Evolutionary conservation across 2,888 invertebrate species (phyloP), one percentile per base, ranked within the genome.

Genomic region (Heliconius sara): DNA sequence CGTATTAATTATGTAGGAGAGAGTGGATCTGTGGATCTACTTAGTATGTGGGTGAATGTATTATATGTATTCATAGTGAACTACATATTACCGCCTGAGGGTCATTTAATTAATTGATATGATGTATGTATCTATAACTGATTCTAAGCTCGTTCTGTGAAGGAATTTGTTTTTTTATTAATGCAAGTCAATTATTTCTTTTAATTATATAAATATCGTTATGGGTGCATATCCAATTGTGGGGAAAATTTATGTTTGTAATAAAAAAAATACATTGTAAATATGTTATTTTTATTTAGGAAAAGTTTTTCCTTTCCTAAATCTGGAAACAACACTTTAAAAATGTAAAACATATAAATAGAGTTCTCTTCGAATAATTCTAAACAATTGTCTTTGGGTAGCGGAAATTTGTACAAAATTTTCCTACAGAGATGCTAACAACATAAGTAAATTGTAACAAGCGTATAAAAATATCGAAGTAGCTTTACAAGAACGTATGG

Each of bases 31-130:
- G 10, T 12, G 60, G 16, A 47, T 22, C 22, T 63, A 60, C 68
- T 77, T 39, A 77, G 39, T 47, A 71, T 68, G 77, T 77, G 34
- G 77, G 71, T 47, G 65, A 71, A n/a, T n/a, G n/a, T n/a, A n/a
- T n/a, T n/a, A n/a, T n/a, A n/a, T n/a, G 57, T 57, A 72, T 72
- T 72, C 52, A 27, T 71, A 30, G 34, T 73, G 73, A 34, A 73
- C 34, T 22, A 73, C 73, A 34, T 52, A 57, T 27, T 22, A 57
- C 27, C 25, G 13, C 73, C 73, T 34, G 57, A 73, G 60, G 60
- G 73, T 60, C 34, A 72, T 57, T 72, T 73, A 60, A 34, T 73
- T 73, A 60, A 60, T 73, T 73, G 30, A 25, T 57, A 60, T 73
- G 73, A 60, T 60, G 25, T 57, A 39, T 60, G 52, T 52, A 52